Evolutionary conservation across 2,113 vertebrate species (phyloP).

Genomic region (Lagopus muta): DNA sequence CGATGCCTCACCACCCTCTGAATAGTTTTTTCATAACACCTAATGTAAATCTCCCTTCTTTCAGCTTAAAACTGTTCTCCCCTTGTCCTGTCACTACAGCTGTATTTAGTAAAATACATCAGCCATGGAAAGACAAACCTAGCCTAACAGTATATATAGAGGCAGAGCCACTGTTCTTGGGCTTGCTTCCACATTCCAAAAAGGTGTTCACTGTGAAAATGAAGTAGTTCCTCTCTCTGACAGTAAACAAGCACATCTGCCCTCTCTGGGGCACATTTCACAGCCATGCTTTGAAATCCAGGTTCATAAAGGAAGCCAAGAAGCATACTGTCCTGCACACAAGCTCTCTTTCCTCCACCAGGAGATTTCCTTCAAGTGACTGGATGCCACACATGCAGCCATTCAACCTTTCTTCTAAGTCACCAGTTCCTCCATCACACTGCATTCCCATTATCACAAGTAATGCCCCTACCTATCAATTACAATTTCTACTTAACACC

Average conservation of each 20-base stretch:
- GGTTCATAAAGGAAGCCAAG: neutral
- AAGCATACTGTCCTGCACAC: rapidly evolving
- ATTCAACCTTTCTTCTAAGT: neutral
- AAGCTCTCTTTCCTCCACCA: rapidly evolving
- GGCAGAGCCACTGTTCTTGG: neutral
- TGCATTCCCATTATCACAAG: neutral
- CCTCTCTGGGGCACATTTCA: neutral
- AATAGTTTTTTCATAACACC: too few relatives aligned
- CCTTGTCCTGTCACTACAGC: neutral
- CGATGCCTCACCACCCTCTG: too few relatives aligned
- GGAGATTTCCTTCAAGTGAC: neutral
- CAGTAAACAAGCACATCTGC: neutral
- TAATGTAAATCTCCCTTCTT: neutral
- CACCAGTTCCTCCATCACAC: neutral
- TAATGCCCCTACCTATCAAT: neutral
- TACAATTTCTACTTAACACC: neutral
- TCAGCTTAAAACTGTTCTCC: neutral
- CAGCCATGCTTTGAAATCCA: neutral
- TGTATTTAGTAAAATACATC: neutral
- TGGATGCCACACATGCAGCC: rapidly evolving
- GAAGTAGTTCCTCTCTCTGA: neutral
- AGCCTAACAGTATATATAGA: neutral
- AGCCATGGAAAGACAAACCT: neutral
- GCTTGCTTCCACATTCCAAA: neutral
- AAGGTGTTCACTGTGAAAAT: neutral